phyloP scores from a whole-genome alignment of 2,797 vertebrate species.

The Phataginus tetradactyla region DNA sequence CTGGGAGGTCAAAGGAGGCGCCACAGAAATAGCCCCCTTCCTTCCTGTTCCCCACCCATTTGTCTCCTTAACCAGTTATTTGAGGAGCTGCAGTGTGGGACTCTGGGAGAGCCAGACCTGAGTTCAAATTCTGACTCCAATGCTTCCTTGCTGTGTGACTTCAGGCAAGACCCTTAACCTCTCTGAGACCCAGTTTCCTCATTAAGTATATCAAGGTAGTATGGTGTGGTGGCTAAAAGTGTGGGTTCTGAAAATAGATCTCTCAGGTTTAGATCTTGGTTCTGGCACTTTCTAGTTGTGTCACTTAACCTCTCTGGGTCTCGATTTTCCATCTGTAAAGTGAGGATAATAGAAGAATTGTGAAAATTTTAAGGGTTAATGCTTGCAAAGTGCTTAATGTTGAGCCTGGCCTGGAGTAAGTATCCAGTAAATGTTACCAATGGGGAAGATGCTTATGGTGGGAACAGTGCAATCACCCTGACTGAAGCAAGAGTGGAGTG shows the following conservation, averaged over 20 bases:
- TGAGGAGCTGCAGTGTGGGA: background rate
- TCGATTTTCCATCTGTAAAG: background rate
- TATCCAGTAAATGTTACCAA: too few relatives aligned
- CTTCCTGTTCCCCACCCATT: background rate
- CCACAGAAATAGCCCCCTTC: background rate
- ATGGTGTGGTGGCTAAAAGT: background rate
- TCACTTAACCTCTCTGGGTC: background rate
- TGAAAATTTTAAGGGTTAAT: background rate
- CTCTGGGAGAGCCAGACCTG: background rate
- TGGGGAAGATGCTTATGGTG: too few relatives aligned
- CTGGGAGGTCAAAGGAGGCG: background rate
- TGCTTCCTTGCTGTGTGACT: slow-evolving; percentile 27
- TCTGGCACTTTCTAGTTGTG: background rate
- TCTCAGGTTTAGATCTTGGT: background rate
- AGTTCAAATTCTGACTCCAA: background rate
- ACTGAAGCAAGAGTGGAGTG: background rate
- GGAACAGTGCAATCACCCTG: background rate
- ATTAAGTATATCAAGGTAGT: background rate
- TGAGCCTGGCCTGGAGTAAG: background rate
- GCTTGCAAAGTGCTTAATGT: background rate
- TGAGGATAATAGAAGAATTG: background rate
- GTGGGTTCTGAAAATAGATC: background rate
- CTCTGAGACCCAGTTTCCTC: slow-evolving; percentile 14
- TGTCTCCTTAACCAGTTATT: background rate
- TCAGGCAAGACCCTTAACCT: background rate